Evolutionary conservation across 2,113 vertebrate species (phyloP), one percentile per base, ranked within the genome.

Genomic region (Origma solitaria): DNA sequence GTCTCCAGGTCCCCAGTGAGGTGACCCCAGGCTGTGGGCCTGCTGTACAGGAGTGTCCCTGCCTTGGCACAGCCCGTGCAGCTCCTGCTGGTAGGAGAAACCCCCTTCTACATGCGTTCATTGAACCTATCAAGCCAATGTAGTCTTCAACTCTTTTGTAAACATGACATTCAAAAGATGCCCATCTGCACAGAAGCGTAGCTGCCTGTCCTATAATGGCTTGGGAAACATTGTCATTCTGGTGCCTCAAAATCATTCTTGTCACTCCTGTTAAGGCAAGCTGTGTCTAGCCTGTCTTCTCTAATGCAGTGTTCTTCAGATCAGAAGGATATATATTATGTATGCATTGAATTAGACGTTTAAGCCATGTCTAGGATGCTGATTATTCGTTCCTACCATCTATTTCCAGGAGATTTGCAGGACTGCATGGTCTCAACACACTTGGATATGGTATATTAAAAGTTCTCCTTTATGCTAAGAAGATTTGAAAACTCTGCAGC

Each of bases 401-500:
- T 83, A 50, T 91, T 93, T 94, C 58, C 75, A 70, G 54, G 35
- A 54, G 57, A 73, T 44, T 62, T 72, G 30, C 54, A 73, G 79
- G 75, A 83, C 65, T 87, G 30, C 66, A 51, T 1, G 2, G 70
- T 80, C 33, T 80, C 85, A 85, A 45, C 35, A n/a, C 42, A 51
- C n/a, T 88, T 70, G 56, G 68, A 78, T 80, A 82, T 28, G 40
- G 65, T 87, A 64, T 90, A 60, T 89, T 89, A 66, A 80, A 95
- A 93, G 73, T 91, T 90, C 38, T 72, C 27, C 71, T 81, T 91
- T 92, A 90, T 42, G 35, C 66, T 96, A 79, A 86, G 81, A 86
- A 85, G 88, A 94, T 92, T 66, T 80, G 75, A 89, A 96, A 95
- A 76, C 27, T 51, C 53, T 61, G n/a, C 78, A 94, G 66, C 57